These are phyloP conservation scores for Acrocephalus arundinaceus DNA, from an alignment of 2,113 vertebrate species.

Conservation along the genomic window DNA sequence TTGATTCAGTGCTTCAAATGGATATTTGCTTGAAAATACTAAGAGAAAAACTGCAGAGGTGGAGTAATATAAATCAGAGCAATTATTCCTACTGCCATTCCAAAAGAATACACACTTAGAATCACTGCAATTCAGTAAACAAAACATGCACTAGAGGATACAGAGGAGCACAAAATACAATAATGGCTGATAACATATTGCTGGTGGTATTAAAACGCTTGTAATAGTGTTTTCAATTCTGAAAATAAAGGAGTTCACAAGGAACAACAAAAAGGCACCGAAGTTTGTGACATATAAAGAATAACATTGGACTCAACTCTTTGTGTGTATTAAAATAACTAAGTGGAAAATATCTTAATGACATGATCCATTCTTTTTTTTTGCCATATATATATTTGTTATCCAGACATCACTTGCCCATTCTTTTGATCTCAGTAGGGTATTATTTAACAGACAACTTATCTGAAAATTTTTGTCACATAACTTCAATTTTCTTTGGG, in stretches of 20 bases:
- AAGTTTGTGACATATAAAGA: not conserved
- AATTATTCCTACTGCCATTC: not conserved
- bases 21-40: not conserved
- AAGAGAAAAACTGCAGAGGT: not conserved
- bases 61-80: not conserved
- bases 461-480: not conserved
- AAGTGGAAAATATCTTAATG: not conserved
- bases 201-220: not conserved
- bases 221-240: not conserved
- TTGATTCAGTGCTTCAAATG: not conserved
- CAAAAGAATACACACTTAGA: not conserved
- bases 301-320: not conserved
- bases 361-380: not conserved
- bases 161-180: not conserved
- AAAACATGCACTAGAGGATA: not conserved
- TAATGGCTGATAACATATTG: not conserved
- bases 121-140: not conserved
- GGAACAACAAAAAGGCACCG: rapidly evolving
- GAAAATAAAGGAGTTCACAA: not conserved
- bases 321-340: not conserved
- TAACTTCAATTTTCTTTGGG: not conserved
- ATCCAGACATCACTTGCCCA: not conserved
- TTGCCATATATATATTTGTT: not conserved
- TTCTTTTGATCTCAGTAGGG: not conserved
- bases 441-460: not conserved